Conservation (phyloP, 2,888 invertebrate species). For the Papilio elwesi region DNA sequence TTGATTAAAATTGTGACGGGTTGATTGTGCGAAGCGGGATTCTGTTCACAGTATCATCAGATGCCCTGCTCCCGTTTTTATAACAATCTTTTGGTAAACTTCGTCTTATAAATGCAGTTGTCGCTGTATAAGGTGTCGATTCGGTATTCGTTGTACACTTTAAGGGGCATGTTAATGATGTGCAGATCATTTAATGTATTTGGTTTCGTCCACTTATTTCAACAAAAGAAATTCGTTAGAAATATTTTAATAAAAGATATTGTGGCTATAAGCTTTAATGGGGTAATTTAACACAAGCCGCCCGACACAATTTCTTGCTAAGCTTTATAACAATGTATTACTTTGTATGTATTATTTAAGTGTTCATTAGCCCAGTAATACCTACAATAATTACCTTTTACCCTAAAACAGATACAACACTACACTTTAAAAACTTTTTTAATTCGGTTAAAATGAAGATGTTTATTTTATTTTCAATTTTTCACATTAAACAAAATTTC, state of each 20-base stretch:
- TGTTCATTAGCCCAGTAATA: too few relatives aligned
- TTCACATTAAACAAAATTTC: neutral
- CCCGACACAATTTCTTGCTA: neutral
- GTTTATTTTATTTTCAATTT: neutral
- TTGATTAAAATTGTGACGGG: constrained; percentile 82
- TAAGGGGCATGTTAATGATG: constrained; percentile 5
- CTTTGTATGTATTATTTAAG: neutral
- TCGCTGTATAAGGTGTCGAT: constrained; percentile 1
- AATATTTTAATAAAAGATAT: constrained; percentile 22
- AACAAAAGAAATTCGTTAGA: constrained; percentile 5
- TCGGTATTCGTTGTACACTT: constrained; percentile 7
- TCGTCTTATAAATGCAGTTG: constrained; percentile 8
- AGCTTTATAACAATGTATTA: neutral
- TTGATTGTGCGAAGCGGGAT: constrained; percentile 65
- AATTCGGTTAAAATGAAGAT: neutral
- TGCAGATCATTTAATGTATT: constrained; percentile 6
- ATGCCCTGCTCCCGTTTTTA: constrained; percentile 48
- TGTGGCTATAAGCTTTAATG: constrained; percentile 5
- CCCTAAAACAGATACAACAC: too few relatives aligned
- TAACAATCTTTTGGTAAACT: constrained; percentile 5
- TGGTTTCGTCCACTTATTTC: neutral
- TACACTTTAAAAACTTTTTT: too few relatives aligned
- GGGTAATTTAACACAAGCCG: neutral
- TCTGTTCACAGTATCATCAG: constrained; percentile 47
- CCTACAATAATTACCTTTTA: too few relatives aligned